Evolutionary conservation across 2,888 invertebrate species (phyloP), one percentile per base, ranked within the genome.

Genomic region (Perizoma affinitatum): DNA sequence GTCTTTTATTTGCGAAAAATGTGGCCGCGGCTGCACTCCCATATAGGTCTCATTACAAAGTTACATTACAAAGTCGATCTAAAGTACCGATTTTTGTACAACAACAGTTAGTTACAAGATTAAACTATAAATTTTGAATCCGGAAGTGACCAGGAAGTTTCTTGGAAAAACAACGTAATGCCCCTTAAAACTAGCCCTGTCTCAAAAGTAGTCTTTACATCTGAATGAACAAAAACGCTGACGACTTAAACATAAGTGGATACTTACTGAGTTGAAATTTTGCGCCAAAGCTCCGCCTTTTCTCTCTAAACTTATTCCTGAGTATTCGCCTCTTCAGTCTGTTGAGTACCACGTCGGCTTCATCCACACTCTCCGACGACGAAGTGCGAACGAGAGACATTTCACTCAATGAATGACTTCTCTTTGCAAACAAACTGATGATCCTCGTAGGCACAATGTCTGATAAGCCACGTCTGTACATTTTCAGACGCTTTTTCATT

Each of bases 351-450:
- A 89, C 78, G 79, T 93, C 93, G 57, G 92, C 93, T 75, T 93
- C 93, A 70, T 93, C 93, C 58, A 92, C 83, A 78, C 93, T 93
- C 75, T 93, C 93, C 36, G 93, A 93, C 45, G 93, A 93, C 63
- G 92, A 92, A 76, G 88, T 87, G 71, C 81, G 80, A 69, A 70
- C 75, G 62, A 82, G 71, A 72, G 80, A 74, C 69, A 77, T 75
- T 66, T 80, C 86, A 78, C 82, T 81, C 67, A 87, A 78, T 50
- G 92, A 90, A 77, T 87, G 85, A 73, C 91, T 82, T 71, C 90
- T 81, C 70, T 79, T 82, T 75, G 78, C 75, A 74, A 80, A 80
- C 70, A 76, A 75, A 78, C 78, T 80, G 57, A 70, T 66, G 60
- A 71, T 75, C 57, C 82, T 73, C 60, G 79, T 81, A 52, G 81